These are phyloP conservation scores for Trisateles emortualis DNA, from an alignment of 2,888 invertebrate genomes.

Conservation along the genomic window DNA sequence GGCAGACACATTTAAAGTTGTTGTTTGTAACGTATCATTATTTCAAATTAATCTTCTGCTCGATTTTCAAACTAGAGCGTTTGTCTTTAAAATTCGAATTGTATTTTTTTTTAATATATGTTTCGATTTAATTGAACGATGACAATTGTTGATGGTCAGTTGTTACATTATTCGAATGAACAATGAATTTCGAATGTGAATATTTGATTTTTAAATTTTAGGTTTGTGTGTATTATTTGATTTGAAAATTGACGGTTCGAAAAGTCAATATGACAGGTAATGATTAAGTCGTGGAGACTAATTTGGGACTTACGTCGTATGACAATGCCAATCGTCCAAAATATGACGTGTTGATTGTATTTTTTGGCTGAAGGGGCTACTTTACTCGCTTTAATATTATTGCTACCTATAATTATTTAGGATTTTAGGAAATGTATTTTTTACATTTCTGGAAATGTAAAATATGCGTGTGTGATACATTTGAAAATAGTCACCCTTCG, in stretches of 20 bases:
- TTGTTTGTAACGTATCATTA: slow-evolving; percentile 36
- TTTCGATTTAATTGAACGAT: slow-evolving; percentile 70
- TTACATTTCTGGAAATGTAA: neutral
- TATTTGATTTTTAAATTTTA: slow-evolving; percentile 42
- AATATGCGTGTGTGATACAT: slow-evolving; percentile 5
- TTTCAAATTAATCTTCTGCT: slow-evolving; percentile 24
- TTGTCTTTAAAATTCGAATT: slow-evolving; percentile 21
- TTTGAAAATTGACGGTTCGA: slow-evolving; percentile 38
- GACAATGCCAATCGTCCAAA: slow-evolving; percentile 10
- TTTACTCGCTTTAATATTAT: neutral
- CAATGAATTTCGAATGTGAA: slow-evolving; percentile 44
- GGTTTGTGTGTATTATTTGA: slow-evolving; percentile 25
- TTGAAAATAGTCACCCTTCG: neutral
- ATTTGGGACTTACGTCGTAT: slow-evolving; percentile 10
- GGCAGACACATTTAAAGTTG: slow-evolving; percentile 24
- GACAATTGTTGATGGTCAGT: slow-evolving; percentile 59
- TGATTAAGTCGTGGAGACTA: slow-evolving; percentile 18
- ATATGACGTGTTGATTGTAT: slow-evolving; percentile 7
- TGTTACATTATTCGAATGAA: slow-evolving; percentile 48
- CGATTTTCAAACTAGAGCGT: slow-evolving; percentile 29
- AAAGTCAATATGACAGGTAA: slow-evolving; percentile 28
- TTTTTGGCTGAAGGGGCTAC: neutral
- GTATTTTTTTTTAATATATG: slow-evolving; percentile 31
- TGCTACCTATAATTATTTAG: slow-evolving; percentile 16
- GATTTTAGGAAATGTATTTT: neutral